Evolutionary conservation across 1,140 invertebrate genomes (phyloP).

Genomic region (Teleopsis dalmanni): DNA sequence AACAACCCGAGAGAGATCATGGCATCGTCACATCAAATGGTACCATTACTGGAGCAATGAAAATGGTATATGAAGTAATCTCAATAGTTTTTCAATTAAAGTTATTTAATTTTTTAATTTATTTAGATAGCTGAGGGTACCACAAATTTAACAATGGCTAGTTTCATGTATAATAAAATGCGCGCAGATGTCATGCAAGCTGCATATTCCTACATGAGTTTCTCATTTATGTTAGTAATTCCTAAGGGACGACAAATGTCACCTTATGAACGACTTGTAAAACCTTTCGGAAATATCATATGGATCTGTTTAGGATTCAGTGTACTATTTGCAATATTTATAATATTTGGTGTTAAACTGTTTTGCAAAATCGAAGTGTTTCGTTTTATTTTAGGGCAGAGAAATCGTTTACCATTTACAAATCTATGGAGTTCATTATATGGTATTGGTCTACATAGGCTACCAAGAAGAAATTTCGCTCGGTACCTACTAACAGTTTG

Average conservation of each 20-base stretch:
- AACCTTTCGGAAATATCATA: constrained; percentile 24
- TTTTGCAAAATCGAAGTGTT: constrained; percentile 1
- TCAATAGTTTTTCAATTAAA: too few relatives aligned
- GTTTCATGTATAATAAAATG: constrained; percentile 26
- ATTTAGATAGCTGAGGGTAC: constrained; percentile 28
- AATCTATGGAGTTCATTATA: constrained; percentile 23
- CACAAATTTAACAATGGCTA: constrained; percentile 29
- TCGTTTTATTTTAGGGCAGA: constrained; percentile 21
- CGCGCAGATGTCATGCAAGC: constrained; percentile 25
- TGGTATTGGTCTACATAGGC: constrained; percentile 8
- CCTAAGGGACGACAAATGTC: constrained; percentile 21
- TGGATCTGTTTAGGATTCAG: constrained; percentile 25
- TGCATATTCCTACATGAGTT: constrained; percentile 23
- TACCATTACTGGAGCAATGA: constrained; percentile 28
- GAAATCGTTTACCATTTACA: constrained; percentile 22
- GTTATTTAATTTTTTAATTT: too few relatives aligned
- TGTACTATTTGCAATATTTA: constrained; percentile 13
- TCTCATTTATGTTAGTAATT: constrained; percentile 24
- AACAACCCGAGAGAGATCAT: constrained; percentile 15
- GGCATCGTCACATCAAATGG: constrained; percentile 25
- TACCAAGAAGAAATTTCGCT: constrained; percentile 27
- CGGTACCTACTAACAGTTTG: constrained; percentile 25
- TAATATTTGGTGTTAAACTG: constrained; percentile 17
- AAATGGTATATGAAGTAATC: too few relatives aligned
- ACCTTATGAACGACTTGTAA: constrained; percentile 23